Percentiles rank a stretch among this genome's conserved stretches.
These are phyloP conservation scores for Drosophila acutilabella DNA, from an alignment of 2,888 invertebrate genomes.

Conservation along the genomic window DNA sequence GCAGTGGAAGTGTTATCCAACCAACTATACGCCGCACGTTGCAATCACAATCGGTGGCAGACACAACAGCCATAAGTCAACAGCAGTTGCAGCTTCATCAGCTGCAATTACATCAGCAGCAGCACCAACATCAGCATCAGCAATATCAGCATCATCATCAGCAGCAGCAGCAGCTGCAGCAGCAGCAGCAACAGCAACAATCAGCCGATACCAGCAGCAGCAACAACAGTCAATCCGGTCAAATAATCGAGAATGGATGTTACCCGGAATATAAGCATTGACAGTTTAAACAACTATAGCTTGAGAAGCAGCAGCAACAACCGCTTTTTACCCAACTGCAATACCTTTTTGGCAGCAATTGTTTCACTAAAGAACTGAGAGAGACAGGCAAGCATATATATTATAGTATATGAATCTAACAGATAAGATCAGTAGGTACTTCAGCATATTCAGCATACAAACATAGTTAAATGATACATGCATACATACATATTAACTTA, in stretches of 20 bases:
- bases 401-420: constrained; percentile 22
- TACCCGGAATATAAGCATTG: constrained; percentile 93
- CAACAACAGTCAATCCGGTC: constrained; percentile 85
- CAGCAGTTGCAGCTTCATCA: constrained; percentile 82
- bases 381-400: constrained; percentile 43
- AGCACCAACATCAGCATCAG: constrained; percentile 71
- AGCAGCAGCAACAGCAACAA: constrained; percentile 82
- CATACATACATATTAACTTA: constrained; percentile 15
- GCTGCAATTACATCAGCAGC: constrained; percentile 66
- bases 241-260: constrained; percentile 87
- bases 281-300: constrained; percentile 84
- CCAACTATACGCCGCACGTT: constrained; percentile 80
- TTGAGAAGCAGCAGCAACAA: constrained; percentile 35
- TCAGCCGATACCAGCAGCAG: constrained; percentile 85
- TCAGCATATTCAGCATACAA: constrained; percentile 26
- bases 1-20: constrained; percentile 86
- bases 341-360: constrained; percentile 10
- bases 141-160: constrained; percentile 71
- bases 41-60: constrained; percentile 65
- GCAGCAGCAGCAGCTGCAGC: constrained; percentile 68
- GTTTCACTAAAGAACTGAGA: constrained; percentile 14
- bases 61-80: constrained; percentile 77
- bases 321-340: constrained; percentile 39
- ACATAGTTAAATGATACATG: constrained; percentile 22
- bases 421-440: constrained; percentile 14